phyloP scores from a whole-genome alignment of 2,888 invertebrate species.

The Digitonthophagus gazella region DNA sequence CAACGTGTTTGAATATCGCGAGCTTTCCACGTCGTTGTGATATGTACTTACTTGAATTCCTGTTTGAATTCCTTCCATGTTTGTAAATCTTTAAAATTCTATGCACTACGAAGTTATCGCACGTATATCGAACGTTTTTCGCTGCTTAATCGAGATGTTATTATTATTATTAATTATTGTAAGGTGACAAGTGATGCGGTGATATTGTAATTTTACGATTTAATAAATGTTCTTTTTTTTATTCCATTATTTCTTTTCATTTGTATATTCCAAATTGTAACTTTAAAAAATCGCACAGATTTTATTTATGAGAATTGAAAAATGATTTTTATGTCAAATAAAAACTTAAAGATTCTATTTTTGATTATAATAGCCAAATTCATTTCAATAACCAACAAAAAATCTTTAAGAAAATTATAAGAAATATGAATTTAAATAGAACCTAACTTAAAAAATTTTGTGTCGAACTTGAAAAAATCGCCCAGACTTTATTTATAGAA shows the following conservation, averaged over 20 bases:
- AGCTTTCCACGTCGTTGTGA: conserved; percentile 13
- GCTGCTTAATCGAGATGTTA: conserved; percentile 5
- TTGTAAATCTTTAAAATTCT: conserved; percentile 8
- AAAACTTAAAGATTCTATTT: too few relatives aligned
- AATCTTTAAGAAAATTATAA: too few relatives aligned
- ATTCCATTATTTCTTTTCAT: not conserved
- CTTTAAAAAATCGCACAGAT: not conserved
- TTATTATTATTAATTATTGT: not conserved
- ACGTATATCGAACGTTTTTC: conserved; percentile 1
- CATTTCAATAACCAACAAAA: too few relatives aligned
- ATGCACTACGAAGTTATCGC: conserved; percentile 10
- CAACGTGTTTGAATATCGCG: not conserved
- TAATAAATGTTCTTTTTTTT: conserved; percentile 23
- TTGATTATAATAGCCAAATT: too few relatives aligned
- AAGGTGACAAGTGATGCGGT: conserved; percentile 9
- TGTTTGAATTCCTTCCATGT: conserved; percentile 12
- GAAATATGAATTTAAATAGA: too few relatives aligned
- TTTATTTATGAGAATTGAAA: not conserved
- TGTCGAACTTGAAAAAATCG: too few relatives aligned
- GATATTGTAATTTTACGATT: conserved; percentile 18
- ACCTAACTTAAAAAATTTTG: too few relatives aligned
- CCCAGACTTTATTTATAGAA: too few relatives aligned
- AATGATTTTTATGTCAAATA: too few relatives aligned
- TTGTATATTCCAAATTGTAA: not conserved
- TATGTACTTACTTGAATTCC: not conserved